Percentiles rank a stretch among this genome's conserved stretches.
phyloP scores from a whole-genome alignment of 2,888 invertebrate genomes.

The Athetis lepigone region DNA sequence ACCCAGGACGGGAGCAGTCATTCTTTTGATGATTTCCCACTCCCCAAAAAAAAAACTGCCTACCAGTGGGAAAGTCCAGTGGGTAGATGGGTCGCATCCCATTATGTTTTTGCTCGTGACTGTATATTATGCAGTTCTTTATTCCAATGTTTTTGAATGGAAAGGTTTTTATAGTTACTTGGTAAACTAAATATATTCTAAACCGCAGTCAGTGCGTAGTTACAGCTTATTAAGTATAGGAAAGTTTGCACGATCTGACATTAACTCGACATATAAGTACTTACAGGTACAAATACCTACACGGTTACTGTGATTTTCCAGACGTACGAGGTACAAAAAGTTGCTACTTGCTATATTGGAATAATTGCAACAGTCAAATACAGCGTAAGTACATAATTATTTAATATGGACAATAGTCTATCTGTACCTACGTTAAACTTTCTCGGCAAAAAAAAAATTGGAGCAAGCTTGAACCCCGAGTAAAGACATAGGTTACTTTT shows the following conservation, averaged over 20 bases:
- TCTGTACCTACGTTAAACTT: no score
- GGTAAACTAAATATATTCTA: not conserved
- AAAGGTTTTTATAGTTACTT: constrained; percentile 13
- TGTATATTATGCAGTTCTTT: constrained; percentile 3
- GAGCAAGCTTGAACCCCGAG: no score
- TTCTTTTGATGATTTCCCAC: no score
- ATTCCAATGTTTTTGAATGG: not conserved
- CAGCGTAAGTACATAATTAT: not conserved
- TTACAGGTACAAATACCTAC: constrained; percentile 5
- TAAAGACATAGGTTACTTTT: no score
- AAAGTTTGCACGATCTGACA: constrained; percentile 32
- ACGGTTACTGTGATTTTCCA: constrained; percentile 45
- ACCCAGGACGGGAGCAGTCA: no score
- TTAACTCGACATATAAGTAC: constrained; percentile 12
- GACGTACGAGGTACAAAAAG: constrained; percentile 15
- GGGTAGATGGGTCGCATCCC: no score
- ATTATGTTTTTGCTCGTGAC: no score
- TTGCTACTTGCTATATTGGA: constrained; percentile 1
- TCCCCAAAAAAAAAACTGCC: no score
- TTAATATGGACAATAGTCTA: no score
- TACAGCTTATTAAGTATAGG: constrained; percentile 32
- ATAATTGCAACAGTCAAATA: constrained; percentile 2
- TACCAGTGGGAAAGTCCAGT: no score
- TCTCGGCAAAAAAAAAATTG: no score
- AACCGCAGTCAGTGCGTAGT: constrained; percentile 6